Evolutionary conservation across 1,140 invertebrate genomes (phyloP).

Genomic region (Tribolium castaneum): DNA sequence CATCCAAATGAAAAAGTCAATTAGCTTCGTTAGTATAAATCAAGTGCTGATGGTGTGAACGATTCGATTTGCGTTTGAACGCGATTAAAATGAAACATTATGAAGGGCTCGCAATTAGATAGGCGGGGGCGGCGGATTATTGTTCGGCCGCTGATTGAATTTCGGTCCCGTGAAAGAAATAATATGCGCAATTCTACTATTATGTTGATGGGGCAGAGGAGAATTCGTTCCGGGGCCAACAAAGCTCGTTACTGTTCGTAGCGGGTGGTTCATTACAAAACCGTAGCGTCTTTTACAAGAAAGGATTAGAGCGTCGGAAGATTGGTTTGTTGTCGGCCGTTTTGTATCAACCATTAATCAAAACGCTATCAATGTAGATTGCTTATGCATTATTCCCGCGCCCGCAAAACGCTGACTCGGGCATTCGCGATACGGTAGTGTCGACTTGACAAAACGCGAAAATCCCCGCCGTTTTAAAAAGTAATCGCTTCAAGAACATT

Average conservation of each 20-base stretch:
- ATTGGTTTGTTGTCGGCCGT: constrained; percentile 29
- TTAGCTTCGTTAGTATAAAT: constrained; percentile 33
- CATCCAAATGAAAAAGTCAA: constrained; percentile 27
- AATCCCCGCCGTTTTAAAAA: not conserved
- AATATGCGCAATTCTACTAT: constrained; percentile 28
- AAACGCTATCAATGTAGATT: constrained; percentile 32
- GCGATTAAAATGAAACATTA: constrained; percentile 31
- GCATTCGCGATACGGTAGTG: not conserved
- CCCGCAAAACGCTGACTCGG: not conserved
- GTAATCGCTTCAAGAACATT: not conserved
- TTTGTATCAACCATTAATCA: constrained; percentile 40
- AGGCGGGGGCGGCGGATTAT: constrained; percentile 1
- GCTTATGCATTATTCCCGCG: constrained; percentile 37
- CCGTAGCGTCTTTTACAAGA: constrained; percentile 1
- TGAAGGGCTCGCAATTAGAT: constrained; percentile 13
- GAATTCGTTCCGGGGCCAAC: not conserved
- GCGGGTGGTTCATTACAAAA: constrained; percentile 28
- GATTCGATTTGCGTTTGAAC: constrained; percentile 12
- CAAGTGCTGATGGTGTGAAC: constrained; percentile 34
- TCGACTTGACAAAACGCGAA: not conserved
- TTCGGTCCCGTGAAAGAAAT: constrained; percentile 17
- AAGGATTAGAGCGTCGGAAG: constrained; percentile 23
- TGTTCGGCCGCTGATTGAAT: constrained; percentile 28
- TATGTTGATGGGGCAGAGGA: constrained; percentile 1
- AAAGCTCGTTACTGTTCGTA: constrained; percentile 16